These are phyloP conservation scores for Pseudocheirus occidentalis DNA, from an alignment of 2,797 vertebrate genomes.

Conservation along the genomic window DNA sequence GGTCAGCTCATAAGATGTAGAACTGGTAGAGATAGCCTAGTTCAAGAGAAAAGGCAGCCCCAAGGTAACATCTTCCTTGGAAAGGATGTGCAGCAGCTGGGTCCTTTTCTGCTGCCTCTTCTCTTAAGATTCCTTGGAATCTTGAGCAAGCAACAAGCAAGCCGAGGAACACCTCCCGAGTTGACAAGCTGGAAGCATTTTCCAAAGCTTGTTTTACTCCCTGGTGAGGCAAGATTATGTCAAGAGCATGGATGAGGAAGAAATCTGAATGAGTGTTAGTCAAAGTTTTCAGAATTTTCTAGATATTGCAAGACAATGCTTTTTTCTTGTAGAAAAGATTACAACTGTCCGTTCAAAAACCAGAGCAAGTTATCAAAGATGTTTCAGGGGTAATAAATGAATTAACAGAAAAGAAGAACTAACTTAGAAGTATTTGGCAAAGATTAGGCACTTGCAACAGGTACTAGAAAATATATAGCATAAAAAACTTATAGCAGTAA, in stretches of 20 bases:
- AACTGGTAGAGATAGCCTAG: neutral
- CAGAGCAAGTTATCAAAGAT: conserved; percentile 98
- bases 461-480: conserved; percentile 97
- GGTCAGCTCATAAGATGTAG: neutral
- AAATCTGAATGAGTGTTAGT: conserved; percentile 85
- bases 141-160: neutral
- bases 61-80: no score
- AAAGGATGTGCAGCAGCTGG: neutral
- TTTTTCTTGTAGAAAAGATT: conserved; percentile 97
- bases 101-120: neutral
- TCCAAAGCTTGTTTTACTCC: neutral
- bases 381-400: conserved; percentile 96
- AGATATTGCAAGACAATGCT: conserved; percentile 97
- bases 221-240: neutral
- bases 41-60: no score
- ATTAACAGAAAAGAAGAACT: conserved; percentile 92
- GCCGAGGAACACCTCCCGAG: neutral
- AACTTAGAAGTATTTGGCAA: conserved; percentile 95
- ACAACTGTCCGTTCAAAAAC: conserved; percentile 97
- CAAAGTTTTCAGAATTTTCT: conserved; percentile 96
- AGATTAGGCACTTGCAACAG: conserved; percentile 96
- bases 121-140: neutral
- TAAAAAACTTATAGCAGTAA: conserved; percentile 92
- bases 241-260: neutral
- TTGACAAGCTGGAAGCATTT: neutral